Evolutionary conservation across 2,888 invertebrate genomes (phyloP).

Genomic region (Parasteatoda lunata): DNA sequence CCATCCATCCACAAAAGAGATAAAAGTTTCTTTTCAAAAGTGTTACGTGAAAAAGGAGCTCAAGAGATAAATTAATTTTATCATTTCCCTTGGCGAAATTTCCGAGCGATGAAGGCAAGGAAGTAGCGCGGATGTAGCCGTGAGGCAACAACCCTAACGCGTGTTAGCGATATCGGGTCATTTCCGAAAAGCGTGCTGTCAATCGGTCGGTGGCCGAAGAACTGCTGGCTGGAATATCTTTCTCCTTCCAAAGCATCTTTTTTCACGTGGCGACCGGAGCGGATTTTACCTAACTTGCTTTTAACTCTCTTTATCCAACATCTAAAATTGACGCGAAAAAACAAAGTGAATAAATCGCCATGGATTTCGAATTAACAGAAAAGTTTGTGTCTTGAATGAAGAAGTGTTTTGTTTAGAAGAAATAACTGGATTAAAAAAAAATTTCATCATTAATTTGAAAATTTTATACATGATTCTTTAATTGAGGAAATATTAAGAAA

Average conservation of each 20-base stretch:
- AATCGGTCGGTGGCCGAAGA: slow-evolving; percentile 43
- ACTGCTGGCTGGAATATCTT: neutral
- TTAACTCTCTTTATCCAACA: too few species aligned
- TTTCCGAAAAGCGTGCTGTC: slow-evolving; percentile 61
- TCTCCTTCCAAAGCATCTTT: slow-evolving; percentile 10
- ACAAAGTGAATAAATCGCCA: too few species aligned
- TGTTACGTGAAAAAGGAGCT: neutral
- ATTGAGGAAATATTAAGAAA: too few species aligned
- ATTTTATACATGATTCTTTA: too few species aligned
- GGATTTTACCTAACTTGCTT: neutral
- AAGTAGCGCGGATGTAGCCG: neutral
- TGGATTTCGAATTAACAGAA: too few species aligned
- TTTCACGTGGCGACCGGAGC: slow-evolving; percentile 40
- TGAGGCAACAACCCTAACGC: slow-evolving; percentile 40
- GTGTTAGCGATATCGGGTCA: slow-evolving; percentile 61
- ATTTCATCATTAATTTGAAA: too few species aligned
- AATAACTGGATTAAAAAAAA: too few species aligned
- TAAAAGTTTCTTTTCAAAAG: neutral
- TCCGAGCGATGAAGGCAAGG: neutral
- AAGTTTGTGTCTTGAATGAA: too few species aligned
- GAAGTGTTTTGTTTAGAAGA: too few species aligned
- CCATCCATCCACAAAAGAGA: too few species aligned
- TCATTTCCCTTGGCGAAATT: neutral
- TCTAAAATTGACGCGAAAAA: too few species aligned
- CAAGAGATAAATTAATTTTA: neutral